phyloP scores from a whole-genome alignment of 1,140 invertebrate species.

The Condylostylus longicornis region DNA sequence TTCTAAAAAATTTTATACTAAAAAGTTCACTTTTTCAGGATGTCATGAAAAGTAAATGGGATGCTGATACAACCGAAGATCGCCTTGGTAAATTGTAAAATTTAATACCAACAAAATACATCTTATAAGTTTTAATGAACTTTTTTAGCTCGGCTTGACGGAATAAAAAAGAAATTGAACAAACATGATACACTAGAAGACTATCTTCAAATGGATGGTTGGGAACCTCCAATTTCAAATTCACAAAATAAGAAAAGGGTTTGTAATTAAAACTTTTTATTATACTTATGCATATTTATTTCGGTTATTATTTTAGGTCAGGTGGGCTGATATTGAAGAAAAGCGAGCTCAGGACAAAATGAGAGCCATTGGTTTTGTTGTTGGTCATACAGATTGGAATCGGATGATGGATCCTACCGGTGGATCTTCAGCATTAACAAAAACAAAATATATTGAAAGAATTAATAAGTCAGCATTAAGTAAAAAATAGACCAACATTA shows the following conservation, averaged over 20 bases:
- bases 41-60: slow-evolving; percentile 30
- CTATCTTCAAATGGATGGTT: slow-evolving; percentile 77
- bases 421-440: slow-evolving; percentile 73
- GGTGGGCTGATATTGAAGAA: slow-evolving; percentile 95
- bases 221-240: slow-evolving; percentile 35
- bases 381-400: slow-evolving; percentile 88
- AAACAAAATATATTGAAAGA: slow-evolving; percentile 82
- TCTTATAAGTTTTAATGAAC: slow-evolving; percentile 5
- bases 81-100: slow-evolving; percentile 17
- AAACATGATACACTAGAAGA: slow-evolving; percentile 62
- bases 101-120: slow-evolving; percentile 1
- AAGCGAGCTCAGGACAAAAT: slow-evolving; percentile 75
- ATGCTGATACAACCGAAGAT: slow-evolving; percentile 24
- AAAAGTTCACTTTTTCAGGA: not conserved
- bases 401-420: slow-evolving; percentile 85
- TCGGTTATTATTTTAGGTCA: slow-evolving; percentile 48
- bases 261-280: slow-evolving; percentile 26
- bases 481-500: no score
- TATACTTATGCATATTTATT: not conserved
- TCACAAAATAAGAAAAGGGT: slow-evolving; percentile 81
- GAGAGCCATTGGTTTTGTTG: slow-evolving; percentile 85
- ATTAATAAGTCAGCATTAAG: no score
- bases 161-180: slow-evolving; percentile 46
- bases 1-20: no score
- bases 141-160: slow-evolving; percentile 77